Percentiles rank a stretch among this genome's conserved stretches.
phyloP scores from a whole-genome alignment of 2,113 vertebrate species.

The Phasianus colchicus region DNA sequence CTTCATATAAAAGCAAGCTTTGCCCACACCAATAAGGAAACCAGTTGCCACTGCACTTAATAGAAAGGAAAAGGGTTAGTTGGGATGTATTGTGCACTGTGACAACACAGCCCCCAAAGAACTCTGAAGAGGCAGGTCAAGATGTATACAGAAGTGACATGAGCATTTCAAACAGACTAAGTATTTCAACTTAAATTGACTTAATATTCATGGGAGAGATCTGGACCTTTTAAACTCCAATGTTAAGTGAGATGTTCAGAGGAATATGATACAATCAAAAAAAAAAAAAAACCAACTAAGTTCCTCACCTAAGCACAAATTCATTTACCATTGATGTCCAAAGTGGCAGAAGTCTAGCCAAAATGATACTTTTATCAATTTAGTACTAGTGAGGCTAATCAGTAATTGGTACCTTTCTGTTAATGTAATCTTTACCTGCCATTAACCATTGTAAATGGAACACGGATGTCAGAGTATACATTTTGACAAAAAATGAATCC shows the following conservation, averaged over 20 bases:
- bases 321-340: neutral
- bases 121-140: neutral
- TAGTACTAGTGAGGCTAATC: neutral
- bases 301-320: neutral
- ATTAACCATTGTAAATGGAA: neutral
- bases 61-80: neutral
- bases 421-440: neutral
- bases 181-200: neutral
- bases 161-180: neutral
- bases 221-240: neutral
- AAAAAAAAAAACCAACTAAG: neutral
- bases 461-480: accelerated
- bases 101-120: neutral
- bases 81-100: neutral
- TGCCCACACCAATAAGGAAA: neutral
- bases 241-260: neutral
- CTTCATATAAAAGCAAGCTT: neutral
- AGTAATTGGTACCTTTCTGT: neutral
- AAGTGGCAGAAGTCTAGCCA: neutral
- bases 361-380: neutral
- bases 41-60: neutral
- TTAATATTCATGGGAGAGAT: neutral
- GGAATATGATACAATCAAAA: neutral
- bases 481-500: neutral
- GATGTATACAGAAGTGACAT: neutral